Evolutionary conservation across 2,113 vertebrate species (phyloP).

Genomic region (Brachyhypopomus occidentalis): DNA sequence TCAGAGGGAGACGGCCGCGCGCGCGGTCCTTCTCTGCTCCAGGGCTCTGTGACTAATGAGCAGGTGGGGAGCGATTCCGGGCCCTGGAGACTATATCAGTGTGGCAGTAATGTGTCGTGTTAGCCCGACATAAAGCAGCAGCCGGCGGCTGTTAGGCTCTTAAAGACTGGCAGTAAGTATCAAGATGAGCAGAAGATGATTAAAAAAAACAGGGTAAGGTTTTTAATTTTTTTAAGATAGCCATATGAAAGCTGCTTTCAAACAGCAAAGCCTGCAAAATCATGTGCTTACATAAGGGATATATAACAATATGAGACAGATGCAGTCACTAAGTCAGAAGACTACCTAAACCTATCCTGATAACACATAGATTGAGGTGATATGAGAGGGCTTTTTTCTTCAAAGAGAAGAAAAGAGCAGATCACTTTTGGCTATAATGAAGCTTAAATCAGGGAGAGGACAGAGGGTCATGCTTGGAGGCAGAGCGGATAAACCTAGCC

Average conservation of each 20-base stretch:
- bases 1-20: not conserved
- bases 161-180: not conserved
- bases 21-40: not conserved
- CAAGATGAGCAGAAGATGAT: not conserved
- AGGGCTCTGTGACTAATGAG: constrained; percentile 27
- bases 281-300: not conserved
- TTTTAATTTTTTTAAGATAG: too few species aligned
- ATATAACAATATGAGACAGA: not conserved
- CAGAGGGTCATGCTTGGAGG: not conserved
- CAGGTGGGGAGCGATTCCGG: not conserved
- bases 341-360: not conserved
- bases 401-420: not conserved
- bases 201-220: not conserved
- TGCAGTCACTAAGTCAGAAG: not conserved
- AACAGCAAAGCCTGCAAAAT: too few species aligned
- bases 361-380: not conserved
- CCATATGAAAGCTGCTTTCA: too few species aligned
- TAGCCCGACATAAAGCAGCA: not conserved
- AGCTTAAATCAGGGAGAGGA: constrained; percentile 13
- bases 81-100: not conserved
- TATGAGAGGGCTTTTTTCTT: not conserved
- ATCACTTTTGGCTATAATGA: not conserved
- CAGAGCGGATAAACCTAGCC: not conserved
- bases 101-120: not conserved
- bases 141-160: not conserved